Evolutionary conservation across 1,140 invertebrate genomes (phyloP).

Genomic region (Harpegnathos saltator): DNA sequence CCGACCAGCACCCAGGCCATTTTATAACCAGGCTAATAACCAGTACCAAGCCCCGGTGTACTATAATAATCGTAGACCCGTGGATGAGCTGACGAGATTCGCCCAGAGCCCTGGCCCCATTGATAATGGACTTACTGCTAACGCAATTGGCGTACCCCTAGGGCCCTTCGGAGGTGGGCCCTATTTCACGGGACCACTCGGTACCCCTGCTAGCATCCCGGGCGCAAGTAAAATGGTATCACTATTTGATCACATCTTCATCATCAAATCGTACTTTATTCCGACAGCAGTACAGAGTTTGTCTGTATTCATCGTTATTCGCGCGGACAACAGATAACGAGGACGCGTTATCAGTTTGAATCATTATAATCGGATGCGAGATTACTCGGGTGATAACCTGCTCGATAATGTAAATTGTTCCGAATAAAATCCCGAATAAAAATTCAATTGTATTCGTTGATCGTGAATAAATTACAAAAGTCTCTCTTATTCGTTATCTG

Average conservation of each 20-base stretch:
- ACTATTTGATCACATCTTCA: conserved; percentile 73
- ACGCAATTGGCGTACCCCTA: conserved; percentile 78
- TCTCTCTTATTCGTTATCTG: too few relatives aligned
- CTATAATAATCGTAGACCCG: conserved; percentile 79
- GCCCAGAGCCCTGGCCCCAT: conserved; percentile 76
- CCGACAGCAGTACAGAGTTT: too few relatives aligned
- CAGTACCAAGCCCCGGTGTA: conserved; percentile 76
- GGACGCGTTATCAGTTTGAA: too few relatives aligned
- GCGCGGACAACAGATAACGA: too few relatives aligned
- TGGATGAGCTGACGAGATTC: conserved; percentile 71
- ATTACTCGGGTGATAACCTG: too few relatives aligned
- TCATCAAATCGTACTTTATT: conserved; percentile 54
- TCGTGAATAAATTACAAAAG: too few relatives aligned
- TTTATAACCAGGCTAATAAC: conserved; percentile 82
- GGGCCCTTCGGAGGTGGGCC: conserved; percentile 76
- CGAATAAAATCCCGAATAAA: too few relatives aligned
- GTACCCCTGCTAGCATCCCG: conserved; percentile 78
- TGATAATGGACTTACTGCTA: conserved; percentile 82
- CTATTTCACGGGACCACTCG: conserved; percentile 77
- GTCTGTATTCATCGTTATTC: too few relatives aligned
- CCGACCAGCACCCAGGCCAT: conserved; percentile 75
- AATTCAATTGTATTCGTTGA: too few relatives aligned
- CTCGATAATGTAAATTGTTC: too few relatives aligned
- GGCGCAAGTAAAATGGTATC: conserved; percentile 82
- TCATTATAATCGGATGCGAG: too few relatives aligned